phyloP scores from a whole-genome alignment of 2,797 vertebrate genomes.

The Phoebastria nigripes region DNA sequence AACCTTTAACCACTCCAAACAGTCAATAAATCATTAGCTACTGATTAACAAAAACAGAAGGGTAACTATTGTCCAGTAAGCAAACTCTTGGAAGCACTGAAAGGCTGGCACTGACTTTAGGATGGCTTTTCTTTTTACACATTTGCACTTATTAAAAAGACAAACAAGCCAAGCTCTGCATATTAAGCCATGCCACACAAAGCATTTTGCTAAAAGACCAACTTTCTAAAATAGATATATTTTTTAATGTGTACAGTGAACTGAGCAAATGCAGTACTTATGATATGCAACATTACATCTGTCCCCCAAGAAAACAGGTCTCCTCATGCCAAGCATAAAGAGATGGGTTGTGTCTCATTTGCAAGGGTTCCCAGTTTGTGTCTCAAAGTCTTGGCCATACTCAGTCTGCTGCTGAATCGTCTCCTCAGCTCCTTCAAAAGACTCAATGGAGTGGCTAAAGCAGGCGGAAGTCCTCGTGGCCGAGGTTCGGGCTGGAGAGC shows the following conservation, averaged over 20 bases:
- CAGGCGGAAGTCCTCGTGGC: not conserved
- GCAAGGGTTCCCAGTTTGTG: not conserved
- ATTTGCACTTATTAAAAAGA: conserved; percentile 1
- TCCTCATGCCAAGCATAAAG: not conserved
- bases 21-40: conserved; percentile 64
- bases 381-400: not conserved
- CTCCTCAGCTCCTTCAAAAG: not conserved
- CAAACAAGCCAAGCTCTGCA: not conserved
- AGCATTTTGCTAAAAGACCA: not conserved
- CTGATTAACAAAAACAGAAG: conserved; percentile 59
- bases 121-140: conserved; percentile 35
- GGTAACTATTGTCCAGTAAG: conserved; percentile 24
- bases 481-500: not conserved
- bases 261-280: not conserved
- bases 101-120: conserved; percentile 36
- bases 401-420: not conserved
- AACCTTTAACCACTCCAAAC: conserved; percentile 54
- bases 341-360: not conserved
- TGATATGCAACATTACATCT: not conserved
- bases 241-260: not conserved
- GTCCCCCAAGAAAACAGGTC: not conserved
- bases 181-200: not conserved
- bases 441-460: not conserved
- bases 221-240: not conserved
- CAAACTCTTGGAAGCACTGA: conserved; percentile 45